Evolutionary conservation across 2,113 vertebrate species (phyloP).

Genomic region (Strix uralensis): DNA sequence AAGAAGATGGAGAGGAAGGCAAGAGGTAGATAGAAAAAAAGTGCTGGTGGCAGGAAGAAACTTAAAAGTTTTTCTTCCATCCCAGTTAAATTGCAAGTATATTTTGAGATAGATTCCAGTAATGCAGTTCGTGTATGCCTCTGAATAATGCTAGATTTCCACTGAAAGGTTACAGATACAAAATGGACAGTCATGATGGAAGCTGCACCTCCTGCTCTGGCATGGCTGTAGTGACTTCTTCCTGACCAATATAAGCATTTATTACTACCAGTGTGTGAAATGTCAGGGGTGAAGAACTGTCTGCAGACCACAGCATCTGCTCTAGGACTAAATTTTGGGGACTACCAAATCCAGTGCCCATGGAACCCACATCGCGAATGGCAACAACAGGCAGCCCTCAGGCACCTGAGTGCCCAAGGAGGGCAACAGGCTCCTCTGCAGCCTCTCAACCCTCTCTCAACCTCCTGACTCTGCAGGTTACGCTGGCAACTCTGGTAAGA

Average conservation of each 20-base stretch:
- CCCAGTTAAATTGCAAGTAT: background rate
- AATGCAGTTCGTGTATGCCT: background rate
- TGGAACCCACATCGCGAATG: background rate
- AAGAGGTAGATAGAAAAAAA: background rate
- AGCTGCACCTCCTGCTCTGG: background rate
- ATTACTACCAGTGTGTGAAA: background rate
- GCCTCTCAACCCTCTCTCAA: background rate
- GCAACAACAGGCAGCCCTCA: background rate
- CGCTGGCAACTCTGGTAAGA: background rate
- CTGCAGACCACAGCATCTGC: background rate
- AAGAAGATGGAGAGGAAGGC: background rate
- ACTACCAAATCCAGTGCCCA: background rate
- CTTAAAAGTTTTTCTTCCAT: background rate
- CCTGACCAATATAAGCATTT: background rate
- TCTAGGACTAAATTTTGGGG: background rate
- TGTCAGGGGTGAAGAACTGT: background rate
- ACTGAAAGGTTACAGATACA: background rate
- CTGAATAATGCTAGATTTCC: background rate
- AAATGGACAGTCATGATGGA: background rate
- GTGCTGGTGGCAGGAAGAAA: background rate
- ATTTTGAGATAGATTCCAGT: background rate
- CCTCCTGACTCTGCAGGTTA: background rate
- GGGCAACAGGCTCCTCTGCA: background rate
- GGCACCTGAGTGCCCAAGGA: rapidly evolving
- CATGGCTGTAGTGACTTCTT: background rate